phyloP scores from a whole-genome alignment of 2,113 vertebrate species.

The Lynx canadensis region DNA sequence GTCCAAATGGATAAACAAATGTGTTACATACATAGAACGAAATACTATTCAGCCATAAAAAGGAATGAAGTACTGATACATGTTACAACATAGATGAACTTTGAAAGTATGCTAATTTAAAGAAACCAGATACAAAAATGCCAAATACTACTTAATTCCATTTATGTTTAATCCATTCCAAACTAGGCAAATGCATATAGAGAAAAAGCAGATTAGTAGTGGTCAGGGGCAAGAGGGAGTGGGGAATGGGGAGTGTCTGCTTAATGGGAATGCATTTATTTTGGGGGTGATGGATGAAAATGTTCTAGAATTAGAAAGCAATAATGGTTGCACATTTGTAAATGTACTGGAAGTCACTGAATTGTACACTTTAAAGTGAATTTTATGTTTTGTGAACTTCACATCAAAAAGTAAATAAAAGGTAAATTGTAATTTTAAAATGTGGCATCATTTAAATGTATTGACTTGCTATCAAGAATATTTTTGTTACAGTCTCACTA shows the following conservation, averaged over 20 bases:
- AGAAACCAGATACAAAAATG: background rate
- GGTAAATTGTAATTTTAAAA: conserved; percentile 27
- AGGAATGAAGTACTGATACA: background rate
- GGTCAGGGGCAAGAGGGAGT: background rate
- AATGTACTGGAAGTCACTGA: background rate
- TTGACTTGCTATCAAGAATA: conserved; percentile 42
- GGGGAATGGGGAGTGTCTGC: background rate
- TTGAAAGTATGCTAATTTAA: background rate
- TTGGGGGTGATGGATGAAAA: background rate
- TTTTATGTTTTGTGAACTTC: conserved; percentile 17
- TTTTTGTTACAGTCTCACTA: conserved; percentile 41
- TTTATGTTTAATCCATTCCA: background rate
- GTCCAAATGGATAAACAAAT: background rate
- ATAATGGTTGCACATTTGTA: background rate
- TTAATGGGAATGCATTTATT: background rate
- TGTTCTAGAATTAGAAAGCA: background rate
- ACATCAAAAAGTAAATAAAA: conserved; percentile 54
- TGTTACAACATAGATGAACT: background rate
- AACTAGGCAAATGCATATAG: background rate
- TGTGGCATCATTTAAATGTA: background rate
- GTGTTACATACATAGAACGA: background rate
- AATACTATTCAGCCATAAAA: conserved; percentile 29
- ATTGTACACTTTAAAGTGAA: background rate
- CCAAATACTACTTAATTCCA: background rate
- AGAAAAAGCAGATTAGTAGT: background rate